These are phyloP conservation scores for Semibalanus balanoides DNA, from an alignment of 1,140 invertebrate species.

Conservation along the genomic window DNA sequence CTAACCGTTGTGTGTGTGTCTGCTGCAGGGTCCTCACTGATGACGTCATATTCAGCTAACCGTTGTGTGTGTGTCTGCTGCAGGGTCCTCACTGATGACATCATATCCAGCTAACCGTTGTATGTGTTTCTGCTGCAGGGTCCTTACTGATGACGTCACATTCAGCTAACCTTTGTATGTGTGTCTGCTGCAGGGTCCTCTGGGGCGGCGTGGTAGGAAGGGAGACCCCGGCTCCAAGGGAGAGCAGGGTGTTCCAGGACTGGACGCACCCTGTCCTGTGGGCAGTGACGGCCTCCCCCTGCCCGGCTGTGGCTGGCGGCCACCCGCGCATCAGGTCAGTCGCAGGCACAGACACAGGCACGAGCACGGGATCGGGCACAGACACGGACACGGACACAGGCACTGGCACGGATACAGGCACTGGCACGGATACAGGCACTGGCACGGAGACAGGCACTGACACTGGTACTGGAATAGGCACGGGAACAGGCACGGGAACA, in stretches of 20 bases:
- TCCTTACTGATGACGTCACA: not conserved
- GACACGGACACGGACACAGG: not conserved
- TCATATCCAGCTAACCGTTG: too few relatives aligned
- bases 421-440: too few relatives aligned
- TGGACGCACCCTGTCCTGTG: conserved; percentile 92
- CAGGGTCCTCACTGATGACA: too few relatives aligned
- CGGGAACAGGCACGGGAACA: too few relatives aligned
- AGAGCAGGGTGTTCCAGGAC: conserved; percentile 84
- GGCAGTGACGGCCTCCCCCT: conserved; percentile 84
- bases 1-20: too few relatives aligned
- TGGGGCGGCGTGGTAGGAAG: conserved; percentile 74
- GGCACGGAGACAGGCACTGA: too few relatives aligned
- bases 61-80: too few relatives aligned
- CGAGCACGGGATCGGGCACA: not conserved
- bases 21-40: too few relatives aligned
- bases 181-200: conserved; percentile 50
- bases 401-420: not conserved
- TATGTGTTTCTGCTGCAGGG: too few relatives aligned
- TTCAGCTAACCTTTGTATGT: conserved; percentile 18
- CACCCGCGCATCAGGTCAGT: conserved; percentile 23
- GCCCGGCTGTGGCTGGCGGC: conserved; percentile 85
- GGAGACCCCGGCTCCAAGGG: conserved; percentile 84
- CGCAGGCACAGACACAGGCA: too few relatives aligned
- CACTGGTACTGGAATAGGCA: too few relatives aligned
- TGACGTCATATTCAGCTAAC: too few relatives aligned